Conservation (phyloP, 2,888 invertebrate genomes). For the Drosophila multiciliata region DNA sequence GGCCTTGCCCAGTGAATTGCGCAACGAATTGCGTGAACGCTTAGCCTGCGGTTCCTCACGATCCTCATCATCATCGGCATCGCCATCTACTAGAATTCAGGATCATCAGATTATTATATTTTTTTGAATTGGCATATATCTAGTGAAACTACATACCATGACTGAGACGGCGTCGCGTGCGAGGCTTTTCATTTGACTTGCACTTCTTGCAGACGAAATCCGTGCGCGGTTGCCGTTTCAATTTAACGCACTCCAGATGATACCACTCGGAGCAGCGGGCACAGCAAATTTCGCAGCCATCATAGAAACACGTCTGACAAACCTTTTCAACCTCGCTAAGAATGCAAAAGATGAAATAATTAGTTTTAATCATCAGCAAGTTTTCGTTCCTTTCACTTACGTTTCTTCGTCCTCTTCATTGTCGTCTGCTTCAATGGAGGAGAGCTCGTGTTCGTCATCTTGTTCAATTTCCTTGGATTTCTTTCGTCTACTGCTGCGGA, state of each 20-base stretch:
- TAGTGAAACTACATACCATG: conserved; percentile 28
- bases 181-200: conserved; percentile 78
- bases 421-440: conserved; percentile 28
- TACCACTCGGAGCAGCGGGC: conserved; percentile 85
- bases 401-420: conserved; percentile 53
- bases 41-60: conserved; percentile 73
- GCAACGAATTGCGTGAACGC: conserved; percentile 70
- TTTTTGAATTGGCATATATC: neutral
- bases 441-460: neutral
- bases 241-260: conserved; percentile 90
- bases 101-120: neutral
- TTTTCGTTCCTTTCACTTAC: conserved; percentile 30
- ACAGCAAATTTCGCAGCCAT: conserved; percentile 80
- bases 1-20: conserved; percentile 73
- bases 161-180: conserved; percentile 59
- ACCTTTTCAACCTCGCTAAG: conserved; percentile 74
- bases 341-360: neutral
- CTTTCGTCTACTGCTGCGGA: conserved; percentile 4
- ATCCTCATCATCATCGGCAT: conserved; percentile 69
- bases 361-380: neutral
- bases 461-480: conserved; percentile 11
- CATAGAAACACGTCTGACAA: conserved; percentile 81
- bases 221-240: conserved; percentile 87
- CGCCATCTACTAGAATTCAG: conserved; percentile 45
- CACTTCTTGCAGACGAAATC: conserved; percentile 88